These are phyloP conservation scores for Pollicipes pollicipes DNA, from an alignment of 1,140 invertebrate species.

Conservation along the genomic window DNA sequence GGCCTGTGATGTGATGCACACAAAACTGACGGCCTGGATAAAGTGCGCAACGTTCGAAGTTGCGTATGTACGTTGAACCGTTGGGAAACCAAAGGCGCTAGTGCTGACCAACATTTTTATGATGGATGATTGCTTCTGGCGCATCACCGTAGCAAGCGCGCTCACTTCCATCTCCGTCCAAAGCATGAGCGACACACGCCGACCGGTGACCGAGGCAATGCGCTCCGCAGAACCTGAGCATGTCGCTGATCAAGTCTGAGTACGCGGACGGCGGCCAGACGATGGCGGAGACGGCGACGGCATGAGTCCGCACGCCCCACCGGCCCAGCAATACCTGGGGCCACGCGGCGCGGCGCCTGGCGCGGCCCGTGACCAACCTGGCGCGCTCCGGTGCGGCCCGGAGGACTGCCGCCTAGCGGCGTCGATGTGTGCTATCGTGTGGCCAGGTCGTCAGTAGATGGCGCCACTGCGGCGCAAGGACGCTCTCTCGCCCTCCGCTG, in stretches of 20 bases:
- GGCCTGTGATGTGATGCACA: too few species aligned
- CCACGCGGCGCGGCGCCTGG: too few species aligned
- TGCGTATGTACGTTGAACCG: too few species aligned
- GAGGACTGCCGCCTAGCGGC: background rate
- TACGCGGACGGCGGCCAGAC: background rate
- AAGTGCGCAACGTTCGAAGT: too few species aligned
- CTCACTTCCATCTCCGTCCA: too few species aligned
- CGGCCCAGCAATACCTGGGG: background rate
- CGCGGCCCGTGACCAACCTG: background rate
- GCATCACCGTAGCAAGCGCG: too few species aligned
- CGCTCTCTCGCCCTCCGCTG: background rate
- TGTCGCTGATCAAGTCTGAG: background rate
- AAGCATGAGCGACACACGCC: too few species aligned
- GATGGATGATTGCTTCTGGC: too few species aligned
- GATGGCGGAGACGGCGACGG: background rate
- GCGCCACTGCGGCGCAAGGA: background rate
- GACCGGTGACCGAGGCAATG: too few species aligned
- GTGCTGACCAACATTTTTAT: too few species aligned
- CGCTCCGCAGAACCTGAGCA: background rate
- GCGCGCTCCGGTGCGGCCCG: background rate
- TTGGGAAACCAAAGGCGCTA: too few species aligned
- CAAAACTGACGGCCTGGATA: too few species aligned
- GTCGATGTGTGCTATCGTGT: background rate
- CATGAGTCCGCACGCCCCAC: background rate
- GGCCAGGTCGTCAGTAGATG: background rate